Evolutionary conservation across 2,113 vertebrate genomes (phyloP).

Genomic region (Nipponia nippon): DNA sequence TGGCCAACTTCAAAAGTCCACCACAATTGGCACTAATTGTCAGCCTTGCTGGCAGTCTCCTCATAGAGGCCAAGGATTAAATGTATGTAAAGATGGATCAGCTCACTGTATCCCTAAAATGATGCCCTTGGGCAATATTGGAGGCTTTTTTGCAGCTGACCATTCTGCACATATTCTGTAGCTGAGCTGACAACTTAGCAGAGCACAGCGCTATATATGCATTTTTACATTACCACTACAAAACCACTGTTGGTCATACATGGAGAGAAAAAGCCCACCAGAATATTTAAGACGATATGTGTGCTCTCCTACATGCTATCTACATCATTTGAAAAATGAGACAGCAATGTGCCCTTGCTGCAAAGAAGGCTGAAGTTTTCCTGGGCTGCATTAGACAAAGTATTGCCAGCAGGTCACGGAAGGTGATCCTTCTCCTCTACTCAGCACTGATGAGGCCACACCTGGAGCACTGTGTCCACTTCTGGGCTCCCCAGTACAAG

Average conservation of each 20-base stretch:
- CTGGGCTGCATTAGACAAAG: neutral
- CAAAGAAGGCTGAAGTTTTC: neutral
- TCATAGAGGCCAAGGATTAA: neutral
- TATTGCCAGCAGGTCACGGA: neutral
- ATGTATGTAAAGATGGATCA: neutral
- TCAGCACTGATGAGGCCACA: neutral
- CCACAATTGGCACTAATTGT: neutral
- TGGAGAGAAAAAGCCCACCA: neutral
- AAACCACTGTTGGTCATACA: neutral
- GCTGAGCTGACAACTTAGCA: neutral
- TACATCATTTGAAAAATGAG: neutral
- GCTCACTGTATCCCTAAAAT: neutral
- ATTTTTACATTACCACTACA: neutral
- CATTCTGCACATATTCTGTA: no score
- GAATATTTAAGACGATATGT: neutral
- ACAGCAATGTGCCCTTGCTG: neutral
- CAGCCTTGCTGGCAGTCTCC: neutral
- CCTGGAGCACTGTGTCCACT: neutral
- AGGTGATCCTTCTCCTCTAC: neutral
- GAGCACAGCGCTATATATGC: neutral
- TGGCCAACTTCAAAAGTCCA: neutral
- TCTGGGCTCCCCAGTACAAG: neutral
- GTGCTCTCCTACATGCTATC: neutral
- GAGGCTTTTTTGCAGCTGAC: neutral
- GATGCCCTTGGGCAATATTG: neutral